These are phyloP conservation scores for Ctenomys sociabilis DNA, from an alignment of 2,113 vertebrate species.

Conservation along the genomic window DNA sequence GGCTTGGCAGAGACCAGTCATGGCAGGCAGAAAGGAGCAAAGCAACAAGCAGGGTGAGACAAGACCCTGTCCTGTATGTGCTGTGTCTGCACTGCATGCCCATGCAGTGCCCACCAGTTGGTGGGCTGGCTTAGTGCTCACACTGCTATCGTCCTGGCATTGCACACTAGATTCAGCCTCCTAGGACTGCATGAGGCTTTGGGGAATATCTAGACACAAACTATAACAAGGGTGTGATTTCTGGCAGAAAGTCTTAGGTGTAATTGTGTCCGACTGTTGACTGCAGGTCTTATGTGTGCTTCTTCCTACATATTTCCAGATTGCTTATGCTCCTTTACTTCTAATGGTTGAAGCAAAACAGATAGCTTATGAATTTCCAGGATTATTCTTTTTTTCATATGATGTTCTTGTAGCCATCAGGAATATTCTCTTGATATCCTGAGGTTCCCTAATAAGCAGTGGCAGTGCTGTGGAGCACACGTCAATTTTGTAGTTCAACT, in stretches of 20 bases:
- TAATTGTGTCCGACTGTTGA: background rate
- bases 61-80: background rate
- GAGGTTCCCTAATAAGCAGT: conserved; percentile 40
- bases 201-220: background rate
- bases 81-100: background rate
- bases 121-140: background rate
- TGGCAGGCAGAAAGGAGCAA: background rate
- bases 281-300: background rate
- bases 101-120: background rate
- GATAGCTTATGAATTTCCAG: conserved; percentile 29
- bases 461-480: conserved; percentile 10
- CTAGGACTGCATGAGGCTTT: background rate
- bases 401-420: background rate
- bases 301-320: conserved; percentile 27
- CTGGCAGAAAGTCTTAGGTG: conserved; percentile 28
- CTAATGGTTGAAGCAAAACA: conserved; percentile 38
- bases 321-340: conserved; percentile 38
- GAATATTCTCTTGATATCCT: background rate
- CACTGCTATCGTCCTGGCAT: background rate
- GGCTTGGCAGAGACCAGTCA: background rate
- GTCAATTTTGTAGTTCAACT: conserved; percentile 42
- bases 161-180: background rate
- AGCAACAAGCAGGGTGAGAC: background rate
- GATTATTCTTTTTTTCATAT: background rate
- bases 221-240: background rate